A percentile compares a stretch with the other conserved stretches of the same genome.
phyloP scores from a whole-genome alignment of 2,888 invertebrate species.

The Amblyteles armatorius region DNA sequence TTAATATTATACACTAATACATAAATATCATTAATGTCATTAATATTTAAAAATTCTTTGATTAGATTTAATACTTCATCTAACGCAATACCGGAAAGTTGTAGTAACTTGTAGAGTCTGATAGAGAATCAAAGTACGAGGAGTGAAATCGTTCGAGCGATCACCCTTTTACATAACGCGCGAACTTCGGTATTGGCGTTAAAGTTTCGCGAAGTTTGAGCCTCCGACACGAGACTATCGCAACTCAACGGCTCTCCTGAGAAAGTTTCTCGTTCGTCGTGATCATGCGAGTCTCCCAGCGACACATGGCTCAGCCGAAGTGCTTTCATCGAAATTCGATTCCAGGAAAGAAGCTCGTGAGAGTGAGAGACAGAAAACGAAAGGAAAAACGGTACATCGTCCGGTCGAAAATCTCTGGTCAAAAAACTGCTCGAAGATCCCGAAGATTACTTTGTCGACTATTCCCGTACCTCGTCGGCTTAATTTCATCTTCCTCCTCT shows the following conservation, averaged over 20 bases:
- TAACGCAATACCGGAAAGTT: neutral
- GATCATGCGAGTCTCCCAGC: slow-evolving; percentile 7
- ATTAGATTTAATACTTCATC: neutral
- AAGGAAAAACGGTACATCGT: slow-evolving; percentile 30
- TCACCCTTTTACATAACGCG: slow-evolving; percentile 54
- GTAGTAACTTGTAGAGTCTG: neutral
- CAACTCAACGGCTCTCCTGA: slow-evolving; percentile 24
- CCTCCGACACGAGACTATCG: slow-evolving; percentile 11
- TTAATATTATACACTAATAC: too few species aligned
- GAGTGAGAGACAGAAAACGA: slow-evolving; percentile 6
- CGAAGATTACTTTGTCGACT: neutral
- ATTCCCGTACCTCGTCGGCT: neutral
- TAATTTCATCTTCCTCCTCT: neutral
- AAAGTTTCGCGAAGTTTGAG: slow-evolving; percentile 35
- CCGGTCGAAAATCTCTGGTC: neutral
- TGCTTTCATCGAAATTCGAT: slow-evolving; percentile 50
- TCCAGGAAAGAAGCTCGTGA: slow-evolving; percentile 34
- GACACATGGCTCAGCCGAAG: neutral
- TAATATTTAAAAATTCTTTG: neutral
- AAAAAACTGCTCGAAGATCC: neutral
- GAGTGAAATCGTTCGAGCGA: slow-evolving; percentile 58
- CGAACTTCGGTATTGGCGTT: slow-evolving; percentile 8
- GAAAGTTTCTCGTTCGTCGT: slow-evolving; percentile 41
- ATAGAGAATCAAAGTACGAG: slow-evolving; percentile 26
- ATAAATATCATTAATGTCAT: too few species aligned